Conservation (phyloP, 2,888 invertebrate genomes). For the Myathropa florea region DNA sequence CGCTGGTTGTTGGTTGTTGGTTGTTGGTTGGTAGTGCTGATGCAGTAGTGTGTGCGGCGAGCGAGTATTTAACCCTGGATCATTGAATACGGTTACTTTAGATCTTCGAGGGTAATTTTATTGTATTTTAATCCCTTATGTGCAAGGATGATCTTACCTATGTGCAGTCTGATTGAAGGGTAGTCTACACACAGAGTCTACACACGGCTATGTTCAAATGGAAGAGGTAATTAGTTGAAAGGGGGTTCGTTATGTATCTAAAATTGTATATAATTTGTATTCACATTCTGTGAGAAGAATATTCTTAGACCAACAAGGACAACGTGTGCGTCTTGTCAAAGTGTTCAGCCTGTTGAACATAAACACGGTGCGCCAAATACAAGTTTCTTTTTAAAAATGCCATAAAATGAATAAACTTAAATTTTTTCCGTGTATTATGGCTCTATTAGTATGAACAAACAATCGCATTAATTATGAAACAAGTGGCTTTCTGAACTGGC, state of each 20-base stretch:
- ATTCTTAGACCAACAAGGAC: no score
- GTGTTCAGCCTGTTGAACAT: no score
- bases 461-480: no score
- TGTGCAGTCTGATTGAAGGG: neutral
- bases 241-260: neutral
- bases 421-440: no score
- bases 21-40: neutral
- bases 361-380: no score
- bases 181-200: neutral
- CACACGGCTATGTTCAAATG: neutral
- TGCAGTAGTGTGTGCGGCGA: neutral
- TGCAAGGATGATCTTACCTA: neutral
- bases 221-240: neutral
- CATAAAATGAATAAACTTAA: no score
- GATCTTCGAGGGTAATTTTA: constrained; percentile 28
- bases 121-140: neutral
- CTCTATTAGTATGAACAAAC: no score
- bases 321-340: no score
- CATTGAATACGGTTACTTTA: constrained; percentile 44
- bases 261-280: neutral
- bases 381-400: no score
- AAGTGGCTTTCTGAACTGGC: no score
- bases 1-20: no score
- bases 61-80: constrained; percentile 46
- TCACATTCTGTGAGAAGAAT: neutral